Conservation (phyloP, 2,888 invertebrate species). For the Biston betularia region DNA sequence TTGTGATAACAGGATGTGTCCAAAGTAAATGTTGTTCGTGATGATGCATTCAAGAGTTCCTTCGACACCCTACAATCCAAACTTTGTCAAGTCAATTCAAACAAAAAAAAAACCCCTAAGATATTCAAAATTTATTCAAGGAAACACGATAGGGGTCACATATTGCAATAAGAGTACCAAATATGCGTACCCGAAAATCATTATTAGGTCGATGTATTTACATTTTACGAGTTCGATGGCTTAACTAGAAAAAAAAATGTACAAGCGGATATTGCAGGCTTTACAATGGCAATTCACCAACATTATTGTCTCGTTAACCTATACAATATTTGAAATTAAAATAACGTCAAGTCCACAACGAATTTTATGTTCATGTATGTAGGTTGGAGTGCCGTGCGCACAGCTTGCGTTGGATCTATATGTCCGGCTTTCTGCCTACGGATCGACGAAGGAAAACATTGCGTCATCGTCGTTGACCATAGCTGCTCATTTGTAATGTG, state of each 20-base stretch:
- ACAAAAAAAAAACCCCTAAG: no score
- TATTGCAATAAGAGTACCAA: no score
- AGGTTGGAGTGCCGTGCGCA: constrained; percentile 83
- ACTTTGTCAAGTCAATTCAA: no score
- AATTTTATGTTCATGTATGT: constrained; percentile 78
- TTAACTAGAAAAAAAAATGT: constrained; percentile 18
- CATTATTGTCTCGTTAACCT: constrained; percentile 44
- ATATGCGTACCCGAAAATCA: no score
- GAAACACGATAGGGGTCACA: no score
- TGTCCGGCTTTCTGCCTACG: constrained; percentile 79
- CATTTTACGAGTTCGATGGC: constrained; percentile 19
- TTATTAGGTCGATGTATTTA: no score
- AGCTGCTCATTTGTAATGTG: constrained; percentile 45
- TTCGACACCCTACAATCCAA: no score
- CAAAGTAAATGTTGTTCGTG: no score
- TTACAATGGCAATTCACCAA: constrained; percentile 32
- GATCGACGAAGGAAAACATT: constrained; percentile 71
- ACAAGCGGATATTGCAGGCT: constrained; percentile 27
- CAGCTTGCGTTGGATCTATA: constrained; percentile 68
- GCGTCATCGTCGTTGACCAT: constrained; percentile 68
- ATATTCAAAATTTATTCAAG: no score
- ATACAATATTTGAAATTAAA: constrained; percentile 62
- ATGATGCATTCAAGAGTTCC: no score
- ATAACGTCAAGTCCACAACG: constrained; percentile 66
- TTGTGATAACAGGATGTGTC: no score